Conservation (phyloP, 2,888 invertebrate species). For the Abrostola triplasia region DNA sequence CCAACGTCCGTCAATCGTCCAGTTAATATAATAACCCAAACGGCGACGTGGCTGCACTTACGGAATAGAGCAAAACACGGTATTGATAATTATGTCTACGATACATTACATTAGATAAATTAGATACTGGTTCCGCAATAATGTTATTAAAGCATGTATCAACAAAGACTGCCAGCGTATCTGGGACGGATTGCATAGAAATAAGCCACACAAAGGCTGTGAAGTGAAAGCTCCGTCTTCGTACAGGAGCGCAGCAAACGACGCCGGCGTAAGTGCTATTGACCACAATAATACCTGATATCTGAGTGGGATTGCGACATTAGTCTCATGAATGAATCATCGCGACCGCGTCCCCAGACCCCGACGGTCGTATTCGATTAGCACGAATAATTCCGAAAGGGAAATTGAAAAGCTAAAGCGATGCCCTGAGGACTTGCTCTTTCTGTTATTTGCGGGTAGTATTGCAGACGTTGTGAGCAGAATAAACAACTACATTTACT, state of each 20-base stretch:
- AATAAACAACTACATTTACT: constrained; percentile 80
- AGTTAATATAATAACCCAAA: too few species aligned
- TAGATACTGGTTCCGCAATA: too few species aligned
- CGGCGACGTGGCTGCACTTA: too few species aligned
- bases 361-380: constrained; percentile 86
- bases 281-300: constrained; percentile 76
- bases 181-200: too few species aligned
- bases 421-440: constrained; percentile 87
- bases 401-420: constrained; percentile 88
- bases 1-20: too few species aligned
- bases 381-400: constrained; percentile 88
- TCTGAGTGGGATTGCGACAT: constrained; percentile 78
- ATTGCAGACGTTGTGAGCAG: constrained; percentile 70
- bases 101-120: too few species aligned
- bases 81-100: too few species aligned
- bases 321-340: constrained; percentile 88
- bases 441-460: constrained; percentile 86
- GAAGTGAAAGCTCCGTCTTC: constrained; percentile 10
- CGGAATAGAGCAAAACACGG: too few species aligned
- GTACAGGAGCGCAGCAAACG: constrained; percentile 10
- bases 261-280: constrained; percentile 57
- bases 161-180: too few species aligned
- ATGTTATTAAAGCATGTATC: too few species aligned
- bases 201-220: not conserved
- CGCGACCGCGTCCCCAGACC: constrained; percentile 77